These are phyloP conservation scores for Numenius phaeopus DNA, from an alignment of 2,797 vertebrate species.

Conservation along the genomic window DNA sequence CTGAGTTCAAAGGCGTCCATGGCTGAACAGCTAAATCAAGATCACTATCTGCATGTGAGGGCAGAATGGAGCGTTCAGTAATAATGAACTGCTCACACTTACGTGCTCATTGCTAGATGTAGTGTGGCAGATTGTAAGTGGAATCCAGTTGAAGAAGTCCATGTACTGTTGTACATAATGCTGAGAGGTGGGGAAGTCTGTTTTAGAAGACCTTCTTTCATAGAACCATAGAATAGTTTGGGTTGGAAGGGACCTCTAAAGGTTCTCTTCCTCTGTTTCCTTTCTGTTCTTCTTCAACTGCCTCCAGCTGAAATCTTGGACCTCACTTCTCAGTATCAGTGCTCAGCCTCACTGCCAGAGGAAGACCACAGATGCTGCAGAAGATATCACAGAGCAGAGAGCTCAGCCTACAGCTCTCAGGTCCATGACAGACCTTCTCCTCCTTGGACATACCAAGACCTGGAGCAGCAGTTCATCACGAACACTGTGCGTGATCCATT, in stretches of 20 bases:
- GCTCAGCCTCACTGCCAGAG: neutral
- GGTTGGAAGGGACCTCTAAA: neutral
- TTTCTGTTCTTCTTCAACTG: neutral
- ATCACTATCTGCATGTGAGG: slow-evolving; percentile 50
- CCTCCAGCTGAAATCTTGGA: neutral
- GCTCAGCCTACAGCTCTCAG: neutral
- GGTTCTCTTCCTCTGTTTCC: neutral
- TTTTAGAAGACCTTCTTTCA: neutral
- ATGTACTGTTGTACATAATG: neutral
- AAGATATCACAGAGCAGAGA: neutral
- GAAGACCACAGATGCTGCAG: neutral
- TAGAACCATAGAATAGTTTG: neutral
- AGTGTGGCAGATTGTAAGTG: neutral
- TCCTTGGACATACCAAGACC: neutral
- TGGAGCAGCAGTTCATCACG: neutral
- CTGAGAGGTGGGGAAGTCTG: neutral
- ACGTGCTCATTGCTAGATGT: neutral
- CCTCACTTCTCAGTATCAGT: neutral
- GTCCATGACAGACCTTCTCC: neutral
- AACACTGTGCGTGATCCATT: accelerated
- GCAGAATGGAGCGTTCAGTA: neutral
- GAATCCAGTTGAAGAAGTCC: neutral
- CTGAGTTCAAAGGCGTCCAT: slow-evolving; percentile 67
- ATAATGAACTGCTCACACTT: slow-evolving; percentile 55
- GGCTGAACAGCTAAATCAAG: slow-evolving; percentile 59